Evolutionary conservation across 1,140 invertebrate species (phyloP).

Genomic region (Apis laboriosa): DNA sequence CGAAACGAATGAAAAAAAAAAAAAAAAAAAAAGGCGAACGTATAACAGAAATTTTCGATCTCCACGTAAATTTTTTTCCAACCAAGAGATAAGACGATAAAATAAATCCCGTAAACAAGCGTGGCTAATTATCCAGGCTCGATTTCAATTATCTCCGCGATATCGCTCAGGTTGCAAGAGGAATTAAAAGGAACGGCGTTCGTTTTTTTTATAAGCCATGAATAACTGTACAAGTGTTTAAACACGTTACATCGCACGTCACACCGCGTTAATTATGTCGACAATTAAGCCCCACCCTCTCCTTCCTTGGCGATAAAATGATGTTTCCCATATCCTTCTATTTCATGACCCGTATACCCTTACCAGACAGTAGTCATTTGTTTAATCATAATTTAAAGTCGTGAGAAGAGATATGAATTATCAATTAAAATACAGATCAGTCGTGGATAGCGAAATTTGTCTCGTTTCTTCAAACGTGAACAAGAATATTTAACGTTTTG

Average conservation of each 20-base stretch:
- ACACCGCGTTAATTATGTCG: slow-evolving; percentile 49
- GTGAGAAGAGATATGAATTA: neutral
- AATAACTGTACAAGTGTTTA: slow-evolving; percentile 59
- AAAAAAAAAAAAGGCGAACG: too few species aligned
- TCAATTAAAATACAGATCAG: slow-evolving; percentile 26
- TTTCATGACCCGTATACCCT: neutral
- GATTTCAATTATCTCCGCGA: slow-evolving; percentile 43
- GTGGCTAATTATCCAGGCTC: slow-evolving; percentile 44
- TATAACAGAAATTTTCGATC: too few species aligned
- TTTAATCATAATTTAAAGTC: slow-evolving; percentile 48
- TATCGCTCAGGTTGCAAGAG: slow-evolving; percentile 4
- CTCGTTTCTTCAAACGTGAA: too few species aligned
- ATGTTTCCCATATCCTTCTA: too few species aligned
- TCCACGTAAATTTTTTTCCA: neutral
- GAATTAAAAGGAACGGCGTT: slow-evolving; percentile 2
- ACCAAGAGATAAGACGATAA: neutral
- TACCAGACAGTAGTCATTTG: slow-evolving; percentile 17
- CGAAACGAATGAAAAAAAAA: neutral
- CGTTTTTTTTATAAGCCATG: slow-evolving; percentile 55
- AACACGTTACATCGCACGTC: slow-evolving; percentile 46
- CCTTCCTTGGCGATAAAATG: slow-evolving; percentile 11
- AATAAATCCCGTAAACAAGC: slow-evolving; percentile 5
- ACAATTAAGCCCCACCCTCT: slow-evolving; percentile 38
- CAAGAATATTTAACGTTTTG: too few species aligned
- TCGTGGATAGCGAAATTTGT: neutral